A percentile compares a stretch with the other conserved stretches of the same genome.
These are phyloP conservation scores for Hirundo rustica DNA, from an alignment of 2,797 vertebrate species.

Conservation along the genomic window DNA sequence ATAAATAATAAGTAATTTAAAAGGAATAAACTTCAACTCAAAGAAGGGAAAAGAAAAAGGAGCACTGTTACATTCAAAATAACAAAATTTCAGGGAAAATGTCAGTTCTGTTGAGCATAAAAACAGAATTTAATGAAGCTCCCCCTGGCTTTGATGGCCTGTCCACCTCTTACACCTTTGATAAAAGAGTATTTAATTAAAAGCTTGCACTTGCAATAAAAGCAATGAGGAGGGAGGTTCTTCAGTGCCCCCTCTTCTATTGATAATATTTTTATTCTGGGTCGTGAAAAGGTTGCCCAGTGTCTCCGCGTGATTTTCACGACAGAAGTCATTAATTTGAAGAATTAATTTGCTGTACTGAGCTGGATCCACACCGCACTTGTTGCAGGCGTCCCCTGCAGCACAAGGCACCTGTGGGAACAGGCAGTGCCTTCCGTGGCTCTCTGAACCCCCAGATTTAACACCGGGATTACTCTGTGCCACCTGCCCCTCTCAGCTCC, in stretches of 20 bases:
- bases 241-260: background rate
- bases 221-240: background rate
- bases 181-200: background rate
- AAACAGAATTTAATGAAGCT: background rate
- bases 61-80: background rate
- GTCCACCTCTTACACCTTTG: background rate
- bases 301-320: background rate
- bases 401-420: background rate
- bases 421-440: accelerated
- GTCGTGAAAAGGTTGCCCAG: background rate
- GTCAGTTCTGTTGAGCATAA: background rate
- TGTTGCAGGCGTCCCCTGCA: background rate
- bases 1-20: background rate
- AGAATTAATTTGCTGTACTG: background rate
- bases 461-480: background rate
- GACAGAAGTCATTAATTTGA: background rate
- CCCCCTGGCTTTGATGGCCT: background rate
- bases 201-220: background rate
- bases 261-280: background rate
- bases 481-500: no score
- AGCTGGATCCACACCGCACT: background rate
- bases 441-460: background rate
- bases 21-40: background rate
- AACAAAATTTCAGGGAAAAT: background rate
- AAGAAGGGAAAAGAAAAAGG: background rate